Evolutionary conservation across 2,888 invertebrate species (phyloP).

Genomic region (Periphyllus acericola): DNA sequence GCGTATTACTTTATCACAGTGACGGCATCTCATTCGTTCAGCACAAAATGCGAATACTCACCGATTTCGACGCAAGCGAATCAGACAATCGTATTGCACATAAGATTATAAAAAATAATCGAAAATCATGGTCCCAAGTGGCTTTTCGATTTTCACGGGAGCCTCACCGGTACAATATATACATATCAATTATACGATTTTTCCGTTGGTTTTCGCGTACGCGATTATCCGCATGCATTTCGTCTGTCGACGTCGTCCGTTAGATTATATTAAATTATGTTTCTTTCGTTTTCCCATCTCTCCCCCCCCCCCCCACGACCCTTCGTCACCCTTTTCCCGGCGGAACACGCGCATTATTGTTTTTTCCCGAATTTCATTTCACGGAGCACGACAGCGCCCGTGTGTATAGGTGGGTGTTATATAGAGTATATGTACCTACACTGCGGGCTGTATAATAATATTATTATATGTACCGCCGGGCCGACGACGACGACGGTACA

Average conservation of each 20-base stretch:
- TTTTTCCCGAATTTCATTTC: slow-evolving; percentile 37
- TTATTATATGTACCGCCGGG: neutral
- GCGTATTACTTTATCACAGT: too few species aligned
- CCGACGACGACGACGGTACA: neutral
- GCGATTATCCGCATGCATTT: neutral
- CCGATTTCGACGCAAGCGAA: too few species aligned
- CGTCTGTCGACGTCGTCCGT: neutral
- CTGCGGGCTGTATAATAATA: neutral
- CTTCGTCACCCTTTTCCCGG: neutral
- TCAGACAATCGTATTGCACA: too few species aligned
- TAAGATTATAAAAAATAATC: too few species aligned
- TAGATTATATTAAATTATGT: neutral
- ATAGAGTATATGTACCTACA: neutral
- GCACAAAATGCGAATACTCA: too few species aligned
- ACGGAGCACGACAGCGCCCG: neutral
- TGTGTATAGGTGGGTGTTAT: neutral
- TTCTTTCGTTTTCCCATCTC: neutral
- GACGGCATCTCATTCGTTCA: too few species aligned
- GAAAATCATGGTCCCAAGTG: too few species aligned
- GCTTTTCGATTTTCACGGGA: neutral
- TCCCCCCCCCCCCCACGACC: neutral
- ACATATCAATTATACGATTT: neutral
- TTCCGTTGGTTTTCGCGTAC: neutral
- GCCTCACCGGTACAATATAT: neutral
- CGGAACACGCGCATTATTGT: slow-evolving; percentile 5